A percentile compares a stretch with the other conserved stretches of the same genome.
phyloP scores from a whole-genome alignment of 2,797 vertebrate genomes.

The Paguma larvata region DNA sequence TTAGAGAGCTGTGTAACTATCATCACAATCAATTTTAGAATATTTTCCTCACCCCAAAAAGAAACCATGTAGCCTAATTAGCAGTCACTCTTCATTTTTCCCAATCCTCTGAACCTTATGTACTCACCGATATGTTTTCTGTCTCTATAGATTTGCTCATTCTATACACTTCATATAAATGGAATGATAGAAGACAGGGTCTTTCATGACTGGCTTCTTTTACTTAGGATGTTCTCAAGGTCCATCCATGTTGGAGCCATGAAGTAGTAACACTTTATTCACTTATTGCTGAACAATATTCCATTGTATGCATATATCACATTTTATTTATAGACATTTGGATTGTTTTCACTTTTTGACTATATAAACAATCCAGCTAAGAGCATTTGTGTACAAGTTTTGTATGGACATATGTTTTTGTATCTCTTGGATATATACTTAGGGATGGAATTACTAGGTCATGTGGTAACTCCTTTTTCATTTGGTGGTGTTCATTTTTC shows the following conservation, averaged over 20 bases:
- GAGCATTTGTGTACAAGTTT: not conserved
- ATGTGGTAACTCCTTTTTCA: not conserved
- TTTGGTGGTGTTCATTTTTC: constrained; percentile 20
- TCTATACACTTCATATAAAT: constrained; percentile 1
- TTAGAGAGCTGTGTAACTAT: not conserved
- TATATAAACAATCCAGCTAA: not conserved
- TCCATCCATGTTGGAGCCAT: not conserved
- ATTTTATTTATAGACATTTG: not conserved
- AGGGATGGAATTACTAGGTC: not conserved
- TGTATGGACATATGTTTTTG: not conserved
- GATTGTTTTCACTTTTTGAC: constrained; percentile 18
- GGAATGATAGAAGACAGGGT: not conserved
- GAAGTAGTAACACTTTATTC: not conserved
- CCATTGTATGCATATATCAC: not conserved
- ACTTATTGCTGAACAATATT: not conserved
- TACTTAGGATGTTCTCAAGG: constrained; percentile 30
- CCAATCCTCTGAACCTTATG: not conserved
- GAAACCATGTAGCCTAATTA: not conserved
- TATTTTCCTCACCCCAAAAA: not conserved
- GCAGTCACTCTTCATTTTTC: not conserved
- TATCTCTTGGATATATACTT: not conserved
- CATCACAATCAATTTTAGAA: not conserved
- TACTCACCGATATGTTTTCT: not conserved
- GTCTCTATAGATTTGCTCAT: not conserved
- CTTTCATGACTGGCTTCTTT: not conserved